phyloP scores from a whole-genome alignment of 2,797 vertebrate genomes.

The Kryptolebias ocellatus region DNA sequence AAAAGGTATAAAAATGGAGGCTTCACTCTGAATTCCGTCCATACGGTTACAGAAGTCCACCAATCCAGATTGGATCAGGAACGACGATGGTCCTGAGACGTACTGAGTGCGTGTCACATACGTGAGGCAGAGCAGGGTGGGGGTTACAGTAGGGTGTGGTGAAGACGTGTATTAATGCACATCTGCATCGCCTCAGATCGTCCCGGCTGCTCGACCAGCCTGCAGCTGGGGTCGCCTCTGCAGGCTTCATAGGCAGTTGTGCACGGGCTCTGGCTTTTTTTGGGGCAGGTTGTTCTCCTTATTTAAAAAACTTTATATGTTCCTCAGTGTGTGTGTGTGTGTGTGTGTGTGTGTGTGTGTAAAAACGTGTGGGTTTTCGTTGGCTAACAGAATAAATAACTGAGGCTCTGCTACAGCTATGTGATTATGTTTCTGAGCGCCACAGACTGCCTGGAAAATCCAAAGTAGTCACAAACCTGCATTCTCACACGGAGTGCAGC shows the following conservation, averaged over 20 bases:
- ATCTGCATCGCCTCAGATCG: conserved; percentile 65
- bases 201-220: conserved; percentile 42
- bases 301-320: conserved; percentile 43
- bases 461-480: conserved; percentile 73
- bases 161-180: conserved; percentile 50
- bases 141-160: conserved; percentile 4
- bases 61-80: too few species aligned
- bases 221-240: conserved; percentile 59
- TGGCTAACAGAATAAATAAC: conserved; percentile 60
- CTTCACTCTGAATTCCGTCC: too few species aligned
- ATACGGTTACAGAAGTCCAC: too few species aligned
- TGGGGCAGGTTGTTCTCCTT: conserved; percentile 17
- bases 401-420: conserved; percentile 34
- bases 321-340: conserved; percentile 20
- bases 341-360: conserved; percentile 26
- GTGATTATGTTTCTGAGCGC: conserved; percentile 61
- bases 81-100: background rate
- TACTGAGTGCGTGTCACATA: background rate
- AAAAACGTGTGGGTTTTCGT: conserved; percentile 26
- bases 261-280: background rate
- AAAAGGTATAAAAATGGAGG: too few species aligned
- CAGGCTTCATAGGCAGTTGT: conserved; percentile 28
- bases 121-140: conserved; percentile 3
- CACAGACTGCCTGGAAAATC: conserved; percentile 62
- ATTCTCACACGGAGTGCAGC: conserved; percentile 64